Evolutionary conservation across 2,797 vertebrate genomes (phyloP), one percentile per base, ranked within the genome.

Genomic region (Parambassis ranga): DNA sequence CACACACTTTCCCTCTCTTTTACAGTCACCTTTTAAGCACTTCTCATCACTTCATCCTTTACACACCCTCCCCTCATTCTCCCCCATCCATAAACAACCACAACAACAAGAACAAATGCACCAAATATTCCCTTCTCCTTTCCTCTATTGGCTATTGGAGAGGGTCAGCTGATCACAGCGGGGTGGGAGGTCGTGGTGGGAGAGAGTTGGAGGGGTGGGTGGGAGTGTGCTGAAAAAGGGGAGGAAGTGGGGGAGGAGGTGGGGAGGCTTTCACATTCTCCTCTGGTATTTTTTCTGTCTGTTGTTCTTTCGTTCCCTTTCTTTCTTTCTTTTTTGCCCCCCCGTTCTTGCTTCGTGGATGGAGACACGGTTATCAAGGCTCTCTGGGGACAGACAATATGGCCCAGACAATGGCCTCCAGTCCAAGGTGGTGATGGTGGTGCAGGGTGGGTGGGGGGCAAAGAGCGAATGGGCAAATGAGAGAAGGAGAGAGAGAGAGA

Each of bases 331-430:
- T 53, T 53, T 65, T 46, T 39, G 44, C 69, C 68, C 71, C 57
- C 46, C 70, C 51, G 46, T 46, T 50, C 69, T 77, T 64, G 46
- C 77, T 86, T 75, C 41, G 61, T 74, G 86, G 88, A 91, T 90
- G 90, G 92, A 92, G 91, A 92, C 91, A 93, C 88, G 90, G 91
- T 91, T 93, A 93, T 92, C 92, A 93, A 92, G 87, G 75, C 85
- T 87, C 90, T 82, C 82, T 72, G 77, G 84, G 88, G 87, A 65
- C 80, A 79, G 89, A 90, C 63, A 87, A 87, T 86, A 90, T 86
- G 76, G 82, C 71, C 80, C 84, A 91, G 71, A 90, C 84, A 91
- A 92, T 62, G 70, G 77, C 82, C 86, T 71, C 86, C 77, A 83
- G 84, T 86, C 89, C 85, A 59, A 82, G 73, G 69, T 72, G 88